phyloP scores from a whole-genome alignment of 1,140 invertebrate genomes.

The Pogonognathellus flavescens region DNA sequence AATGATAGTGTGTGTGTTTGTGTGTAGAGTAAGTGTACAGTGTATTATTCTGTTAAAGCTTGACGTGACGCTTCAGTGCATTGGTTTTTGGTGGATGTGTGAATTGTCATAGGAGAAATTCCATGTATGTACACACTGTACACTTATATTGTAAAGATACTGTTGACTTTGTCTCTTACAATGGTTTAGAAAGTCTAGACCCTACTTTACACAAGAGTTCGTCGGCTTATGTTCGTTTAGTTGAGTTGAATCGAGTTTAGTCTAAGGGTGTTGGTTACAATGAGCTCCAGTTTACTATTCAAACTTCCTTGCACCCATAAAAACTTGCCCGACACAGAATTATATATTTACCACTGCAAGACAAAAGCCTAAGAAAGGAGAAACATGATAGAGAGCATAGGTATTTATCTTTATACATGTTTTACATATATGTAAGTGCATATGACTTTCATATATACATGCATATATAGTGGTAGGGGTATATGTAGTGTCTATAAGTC shows the following conservation, averaged over 20 bases:
- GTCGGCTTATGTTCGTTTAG: conserved; percentile 49
- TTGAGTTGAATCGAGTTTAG: conserved; percentile 43
- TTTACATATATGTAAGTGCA: neutral
- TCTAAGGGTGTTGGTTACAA: conserved; percentile 48
- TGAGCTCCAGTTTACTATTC: conserved; percentile 40
- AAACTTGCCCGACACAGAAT: conserved; percentile 42
- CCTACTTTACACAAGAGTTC: conserved; percentile 41
- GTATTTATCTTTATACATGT: too few species aligned
- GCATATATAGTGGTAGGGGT: neutral
- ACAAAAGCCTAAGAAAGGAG: too few species aligned
- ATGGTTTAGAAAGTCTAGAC: conserved; percentile 37
- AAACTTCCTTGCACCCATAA: conserved; percentile 41
- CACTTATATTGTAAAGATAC: conserved; percentile 5
- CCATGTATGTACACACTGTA: too few species aligned
- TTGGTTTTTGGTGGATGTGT: conserved; percentile 36
- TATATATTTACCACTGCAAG: conserved; percentile 19
- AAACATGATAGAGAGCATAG: too few species aligned
- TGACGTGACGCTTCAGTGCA: conserved; percentile 55
- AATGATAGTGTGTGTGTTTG: neutral
- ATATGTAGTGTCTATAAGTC: neutral
- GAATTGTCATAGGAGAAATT: conserved; percentile 25
- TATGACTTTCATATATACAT: neutral
- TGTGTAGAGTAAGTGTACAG: neutral
- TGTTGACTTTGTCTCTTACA: conserved; percentile 33
- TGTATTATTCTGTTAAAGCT: conserved; percentile 48